Base-by-base conservation (phyloP, 2,888 invertebrate genomes). In the Aromia moschata region DNA sequence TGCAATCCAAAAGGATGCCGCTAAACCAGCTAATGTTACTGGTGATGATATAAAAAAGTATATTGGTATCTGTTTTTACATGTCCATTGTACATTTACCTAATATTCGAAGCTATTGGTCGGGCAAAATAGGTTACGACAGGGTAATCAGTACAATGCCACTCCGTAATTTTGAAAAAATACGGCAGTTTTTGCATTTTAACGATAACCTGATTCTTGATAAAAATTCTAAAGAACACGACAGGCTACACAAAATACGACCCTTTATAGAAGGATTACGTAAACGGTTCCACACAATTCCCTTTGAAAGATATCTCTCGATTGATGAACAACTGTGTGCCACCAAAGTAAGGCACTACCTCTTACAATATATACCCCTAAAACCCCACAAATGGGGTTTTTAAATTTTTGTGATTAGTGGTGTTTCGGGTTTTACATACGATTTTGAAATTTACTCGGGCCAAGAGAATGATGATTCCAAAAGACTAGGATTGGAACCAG, bases 81-180 rank as follows among this genome's bases (percentile, higher is more conserved):
- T 38, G 38, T 38, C 38, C 1, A 3, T 12, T 2, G 15, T 38
- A 7, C 11, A 38, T 12, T 14, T 38, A 15, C 15, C 38, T 3
- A 38, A 38, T 38, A 38, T 38, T 38, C 11, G 38, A 38, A 38
- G 14, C 1, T 38, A 38, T 14, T 38, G 38, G 38, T 12, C 12
- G 2, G 9, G 7, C 7, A 7, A 14, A 3, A 14, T 3, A 12
- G 38, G 38, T 14, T 38, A 2, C 2, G 14, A 14, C 2, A 11
- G 9, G 9, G 15, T 38, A 7, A 38, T 3, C 3, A 9, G 2
- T 12, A 14, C 38, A 7, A 12, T 38, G 38, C 2, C 14, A 9
- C 2, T 12, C 1, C 11, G 15, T 2, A n/a, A 15, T 3, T 38
- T 38, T 12, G 38, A 38, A 11, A 38, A 38, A 38, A 38, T 38